Evolutionary conservation across 2,888 invertebrate genomes (phyloP).

Genomic region (Orthonevra nobilis): DNA sequence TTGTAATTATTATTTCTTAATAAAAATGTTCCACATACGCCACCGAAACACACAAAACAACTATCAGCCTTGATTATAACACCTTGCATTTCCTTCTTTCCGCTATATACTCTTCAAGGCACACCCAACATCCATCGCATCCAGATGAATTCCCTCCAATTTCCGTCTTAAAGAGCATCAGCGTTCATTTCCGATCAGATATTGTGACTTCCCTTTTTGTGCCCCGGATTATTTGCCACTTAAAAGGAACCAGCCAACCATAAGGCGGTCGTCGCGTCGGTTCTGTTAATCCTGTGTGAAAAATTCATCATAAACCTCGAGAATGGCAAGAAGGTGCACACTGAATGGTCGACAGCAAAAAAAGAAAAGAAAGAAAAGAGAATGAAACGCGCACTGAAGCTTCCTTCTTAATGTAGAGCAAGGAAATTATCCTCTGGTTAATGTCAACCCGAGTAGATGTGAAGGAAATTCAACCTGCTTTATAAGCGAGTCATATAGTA

Average conservation of each 20-base stretch:
- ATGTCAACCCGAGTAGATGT: slow-evolving; percentile 59
- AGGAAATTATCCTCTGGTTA: slow-evolving; percentile 69
- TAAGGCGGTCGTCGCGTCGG: slow-evolving; percentile 67
- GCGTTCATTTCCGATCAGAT: slow-evolving; percentile 70
- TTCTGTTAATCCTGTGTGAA: slow-evolving; percentile 69
- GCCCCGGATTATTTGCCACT: slow-evolving; percentile 70
- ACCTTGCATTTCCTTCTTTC: no score
- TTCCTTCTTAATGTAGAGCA: slow-evolving; percentile 62
- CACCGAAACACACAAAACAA: no score
- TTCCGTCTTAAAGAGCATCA: slow-evolving; percentile 69
- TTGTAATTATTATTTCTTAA: no score
- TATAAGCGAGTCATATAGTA: slow-evolving; percentile 5
- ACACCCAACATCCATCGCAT: no score
- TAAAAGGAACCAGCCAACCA: slow-evolving; percentile 68
- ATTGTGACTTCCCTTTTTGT: slow-evolving; percentile 69
- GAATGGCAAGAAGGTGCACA: slow-evolving; percentile 38
- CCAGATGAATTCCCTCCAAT: slow-evolving; percentile 69
- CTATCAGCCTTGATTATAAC: no score
- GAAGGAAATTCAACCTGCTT: slow-evolving; percentile 46
- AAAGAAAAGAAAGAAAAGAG: slow-evolving; percentile 20
- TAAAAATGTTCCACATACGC: no score
- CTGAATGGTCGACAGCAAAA: not conserved
- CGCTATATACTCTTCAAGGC: no score
- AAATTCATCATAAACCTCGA: slow-evolving; percentile 65
- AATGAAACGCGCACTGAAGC: slow-evolving; percentile 37